Evolutionary conservation across 2,797 vertebrate genomes (phyloP).

Genomic region (Tapera naevia): DNA sequence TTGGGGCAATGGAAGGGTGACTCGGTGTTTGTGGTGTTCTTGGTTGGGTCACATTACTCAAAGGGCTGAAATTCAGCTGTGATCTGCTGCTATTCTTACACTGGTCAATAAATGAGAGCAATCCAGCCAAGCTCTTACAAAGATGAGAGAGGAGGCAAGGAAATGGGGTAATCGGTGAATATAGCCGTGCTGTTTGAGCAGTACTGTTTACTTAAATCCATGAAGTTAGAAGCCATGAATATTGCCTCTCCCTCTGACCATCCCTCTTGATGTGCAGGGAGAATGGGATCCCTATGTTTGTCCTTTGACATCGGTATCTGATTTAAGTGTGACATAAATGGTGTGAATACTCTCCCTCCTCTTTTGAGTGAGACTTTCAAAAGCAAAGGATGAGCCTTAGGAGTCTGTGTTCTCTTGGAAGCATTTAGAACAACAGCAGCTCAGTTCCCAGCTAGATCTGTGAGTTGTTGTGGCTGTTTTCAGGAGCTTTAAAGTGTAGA

Average conservation of each 20-base stretch:
- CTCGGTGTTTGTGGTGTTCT: background rate
- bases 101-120: background rate
- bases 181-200: background rate
- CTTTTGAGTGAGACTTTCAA: background rate
- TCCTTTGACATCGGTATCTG: background rate
- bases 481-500: background rate
- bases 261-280: background rate
- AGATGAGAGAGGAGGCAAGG: background rate
- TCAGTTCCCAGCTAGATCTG: background rate
- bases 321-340: background rate
- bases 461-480: background rate
- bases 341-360: background rate
- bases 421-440: background rate
- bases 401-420: background rate
- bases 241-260: background rate
- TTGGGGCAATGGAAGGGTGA: background rate
- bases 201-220: background rate
- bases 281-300: background rate
- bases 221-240: background rate
- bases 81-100: background rate
- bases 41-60: background rate
- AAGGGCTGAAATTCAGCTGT: background rate
- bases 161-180: background rate
- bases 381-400: background rate
- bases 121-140: background rate